These are phyloP conservation scores for Rhagonycha fulva DNA, from an alignment of 2,888 invertebrate species.

Conservation along the genomic window DNA sequence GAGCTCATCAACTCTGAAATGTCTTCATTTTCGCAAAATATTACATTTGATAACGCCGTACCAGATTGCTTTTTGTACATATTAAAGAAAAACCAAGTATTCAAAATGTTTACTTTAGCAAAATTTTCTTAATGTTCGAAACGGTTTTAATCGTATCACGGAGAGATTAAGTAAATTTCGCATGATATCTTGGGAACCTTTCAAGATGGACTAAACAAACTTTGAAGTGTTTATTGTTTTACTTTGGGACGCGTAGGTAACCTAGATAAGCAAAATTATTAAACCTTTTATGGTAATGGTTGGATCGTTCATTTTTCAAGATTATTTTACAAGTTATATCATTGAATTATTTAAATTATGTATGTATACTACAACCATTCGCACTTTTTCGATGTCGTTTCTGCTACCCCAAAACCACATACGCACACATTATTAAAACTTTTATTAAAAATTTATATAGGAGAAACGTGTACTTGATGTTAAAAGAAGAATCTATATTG, in stretches of 20 bases:
- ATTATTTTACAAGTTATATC: not conserved
- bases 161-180: not conserved
- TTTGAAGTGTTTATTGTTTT: not conserved
- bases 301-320: not conserved
- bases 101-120: not conserved
- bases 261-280: not conserved
- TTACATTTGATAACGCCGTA: constrained; percentile 36
- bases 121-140: not conserved
- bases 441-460: not conserved
- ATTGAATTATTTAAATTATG: not conserved
- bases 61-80: constrained; percentile 21
- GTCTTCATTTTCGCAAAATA: constrained; percentile 44
- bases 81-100: not conserved
- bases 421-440: not conserved
- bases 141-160: not conserved
- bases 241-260: not conserved
- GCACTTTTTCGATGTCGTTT: not conserved
- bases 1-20: constrained; percentile 43
- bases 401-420: not conserved
- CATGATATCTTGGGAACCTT: not conserved
- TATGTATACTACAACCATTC: not conserved
- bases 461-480: not conserved
- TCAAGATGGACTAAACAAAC: not conserved
- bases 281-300: not conserved
- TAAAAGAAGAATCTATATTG: not conserved